phyloP scores from a whole-genome alignment of 2,797 vertebrate genomes.

The Myripristis murdjan region DNA sequence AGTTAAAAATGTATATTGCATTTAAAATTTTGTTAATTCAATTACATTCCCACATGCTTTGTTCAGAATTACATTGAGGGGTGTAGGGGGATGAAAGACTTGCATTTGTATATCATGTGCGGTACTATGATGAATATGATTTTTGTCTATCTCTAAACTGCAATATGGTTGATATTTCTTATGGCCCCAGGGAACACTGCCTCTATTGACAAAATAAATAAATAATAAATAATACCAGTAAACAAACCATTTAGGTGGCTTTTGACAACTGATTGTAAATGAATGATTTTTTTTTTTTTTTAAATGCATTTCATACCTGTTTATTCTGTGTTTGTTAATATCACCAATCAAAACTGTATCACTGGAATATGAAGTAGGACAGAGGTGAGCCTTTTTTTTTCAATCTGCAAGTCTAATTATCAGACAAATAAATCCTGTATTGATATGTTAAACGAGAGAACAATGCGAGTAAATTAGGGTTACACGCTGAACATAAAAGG shows the following conservation, averaged over 20 bases:
- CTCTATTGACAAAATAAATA: no score
- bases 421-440: neutral
- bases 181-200: no score
- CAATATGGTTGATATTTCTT: no score
- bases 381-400: neutral
- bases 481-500: neutral
- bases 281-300: no score
- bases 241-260: no score
- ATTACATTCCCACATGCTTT: no score
- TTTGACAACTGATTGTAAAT: no score
- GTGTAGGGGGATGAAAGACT: neutral
- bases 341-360: neutral
- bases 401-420: neutral
- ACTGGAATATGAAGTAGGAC: neutral
- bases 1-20: no score
- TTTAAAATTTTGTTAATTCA: no score
- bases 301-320: no score
- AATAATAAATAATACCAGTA: no score
- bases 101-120: neutral
- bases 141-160: conserved; percentile 19
- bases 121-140: neutral
- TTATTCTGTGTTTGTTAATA: no score
- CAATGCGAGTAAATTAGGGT: neutral
- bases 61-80: conserved; percentile 23
- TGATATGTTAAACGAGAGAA: neutral